Evolutionary conservation across 2,113 vertebrate genomes (phyloP), one percentile per base, ranked within the genome.

Genomic region (Neofelis nebulosa): DNA sequence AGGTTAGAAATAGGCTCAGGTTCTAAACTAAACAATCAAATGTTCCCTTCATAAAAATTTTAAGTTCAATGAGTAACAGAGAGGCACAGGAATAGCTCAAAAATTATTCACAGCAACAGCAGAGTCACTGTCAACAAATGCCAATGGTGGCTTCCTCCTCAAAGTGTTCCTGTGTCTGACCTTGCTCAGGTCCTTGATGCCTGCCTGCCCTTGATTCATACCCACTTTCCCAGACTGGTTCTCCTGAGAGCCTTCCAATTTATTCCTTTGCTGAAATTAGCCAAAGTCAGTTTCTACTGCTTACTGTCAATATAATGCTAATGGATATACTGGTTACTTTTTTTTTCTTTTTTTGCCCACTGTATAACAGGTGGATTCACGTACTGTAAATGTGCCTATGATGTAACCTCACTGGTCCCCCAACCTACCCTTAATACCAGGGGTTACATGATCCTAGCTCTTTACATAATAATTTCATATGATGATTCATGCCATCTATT

Each of bases 401-500:
- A 93, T 0, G 0, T 91, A 97, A 91, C 15, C 36, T 11, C 33
- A 52, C 1, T 55, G 19, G 41, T 82, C 69, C 61, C 94, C 94
- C 45, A 91, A 57, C 9, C 87, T 38, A 94, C 11, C 81, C 80
- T 93, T 55, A 94, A 85, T 81, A 85, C n/a, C 79, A 92, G 89
- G 0, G 3, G 19, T 96, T 93, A 65, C 45, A 80, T 41, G 89
- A 94, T 57, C 91, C 52, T 33, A 95, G 14, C 71, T 85, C 76
- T 82, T 97, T 71, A 80, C 69, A 76, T 68, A 87, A n/a, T 73
- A 95, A 90, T 41, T 82, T 84, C 69, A 78, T 45, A 8, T n/a
- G 41, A 94, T 96, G 41, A 95, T 45, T 79, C 31, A 91, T 48
- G 87, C 23, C 55, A 84, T 73, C 83, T 69, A 88, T 41, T 96